phyloP scores from a whole-genome alignment of 2,888 invertebrate species.

The Pachydiplax longipennis region DNA sequence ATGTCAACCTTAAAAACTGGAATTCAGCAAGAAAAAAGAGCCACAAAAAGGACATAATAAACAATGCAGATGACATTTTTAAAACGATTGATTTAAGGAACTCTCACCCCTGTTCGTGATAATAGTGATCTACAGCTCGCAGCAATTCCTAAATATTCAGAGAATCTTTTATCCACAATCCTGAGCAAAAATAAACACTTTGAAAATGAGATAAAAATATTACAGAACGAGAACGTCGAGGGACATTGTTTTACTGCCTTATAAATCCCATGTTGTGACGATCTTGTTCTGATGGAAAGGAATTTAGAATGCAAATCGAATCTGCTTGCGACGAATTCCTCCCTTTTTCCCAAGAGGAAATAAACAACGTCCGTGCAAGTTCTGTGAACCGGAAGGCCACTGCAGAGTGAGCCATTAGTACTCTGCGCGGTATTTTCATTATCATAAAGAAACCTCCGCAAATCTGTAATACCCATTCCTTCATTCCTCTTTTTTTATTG shows the following conservation, averaged over 20 bases:
- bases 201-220: too few species aligned
- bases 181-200: too few species aligned
- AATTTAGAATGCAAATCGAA: not conserved
- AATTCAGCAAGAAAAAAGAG: too few species aligned
- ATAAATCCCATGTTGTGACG: not conserved
- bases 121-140: too few species aligned
- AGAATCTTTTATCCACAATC: too few species aligned
- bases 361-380: not conserved
- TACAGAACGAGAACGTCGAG: not conserved
- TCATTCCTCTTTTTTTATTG: too few species aligned
- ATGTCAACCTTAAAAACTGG: too few species aligned
- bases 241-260: not conserved
- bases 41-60: too few species aligned
- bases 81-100: too few species aligned
- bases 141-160: too few species aligned
- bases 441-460: not conserved
- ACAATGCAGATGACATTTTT: too few species aligned
- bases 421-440: not conserved
- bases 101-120: too few species aligned
- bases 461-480: not conserved
- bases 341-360: not conserved
- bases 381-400: not conserved
- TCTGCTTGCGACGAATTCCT: not conserved
- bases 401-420: not conserved
- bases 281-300: not conserved